These are phyloP conservation scores for Megaptera novaeangliae DNA, from an alignment of 2,113 vertebrate genomes.

Conservation along the genomic window DNA sequence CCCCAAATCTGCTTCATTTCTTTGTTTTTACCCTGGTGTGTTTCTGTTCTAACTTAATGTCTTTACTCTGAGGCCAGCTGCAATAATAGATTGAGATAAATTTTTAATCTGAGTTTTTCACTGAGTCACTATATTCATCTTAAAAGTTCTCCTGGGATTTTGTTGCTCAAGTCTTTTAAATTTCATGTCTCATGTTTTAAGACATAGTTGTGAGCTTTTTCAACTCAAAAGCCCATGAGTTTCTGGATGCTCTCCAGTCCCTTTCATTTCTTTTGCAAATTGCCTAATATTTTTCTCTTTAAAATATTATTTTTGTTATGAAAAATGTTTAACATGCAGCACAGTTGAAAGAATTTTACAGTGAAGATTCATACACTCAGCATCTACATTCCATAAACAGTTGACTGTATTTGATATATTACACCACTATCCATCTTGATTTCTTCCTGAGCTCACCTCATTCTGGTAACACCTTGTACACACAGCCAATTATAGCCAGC, in stretches of 20 bases:
- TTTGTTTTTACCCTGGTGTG: not conserved
- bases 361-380: not conserved
- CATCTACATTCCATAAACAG: rapidly evolving
- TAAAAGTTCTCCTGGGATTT: not conserved
- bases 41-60: not conserved
- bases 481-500: rapidly evolving
- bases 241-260: not conserved
- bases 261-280: not conserved
- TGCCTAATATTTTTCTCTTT: not conserved
- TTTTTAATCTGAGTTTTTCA: not conserved
- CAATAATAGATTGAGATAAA: not conserved
- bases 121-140: not conserved
- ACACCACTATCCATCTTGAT: rapidly evolving
- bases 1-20: not conserved
- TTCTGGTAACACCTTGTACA: too few relatives aligned
- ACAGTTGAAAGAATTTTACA: not conserved
- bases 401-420: rapidly evolving
- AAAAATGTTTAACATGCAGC: not conserved
- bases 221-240: not conserved
- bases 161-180: not conserved
- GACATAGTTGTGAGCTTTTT: not conserved
- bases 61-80: not conserved
- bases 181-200: not conserved
- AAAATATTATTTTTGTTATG: not conserved
- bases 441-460: not conserved